Evolutionary conservation across 1,140 invertebrate species (phyloP).

Genomic region (Babylonia areolata): DNA sequence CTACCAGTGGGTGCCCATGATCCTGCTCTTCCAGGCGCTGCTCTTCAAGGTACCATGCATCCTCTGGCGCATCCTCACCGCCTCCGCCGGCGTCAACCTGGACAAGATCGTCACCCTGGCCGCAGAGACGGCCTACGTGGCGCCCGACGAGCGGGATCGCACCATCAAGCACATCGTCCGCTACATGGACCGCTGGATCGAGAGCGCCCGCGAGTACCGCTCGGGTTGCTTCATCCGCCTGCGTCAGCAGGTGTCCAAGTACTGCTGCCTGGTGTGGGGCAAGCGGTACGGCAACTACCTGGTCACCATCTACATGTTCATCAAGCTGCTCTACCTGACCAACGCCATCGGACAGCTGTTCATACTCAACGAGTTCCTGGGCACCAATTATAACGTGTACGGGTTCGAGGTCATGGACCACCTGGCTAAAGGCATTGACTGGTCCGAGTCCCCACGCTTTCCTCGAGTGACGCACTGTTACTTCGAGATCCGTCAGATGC

Average conservation of each 20-base stretch:
- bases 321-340: constrained; percentile 77
- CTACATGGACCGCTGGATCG: constrained; percentile 74
- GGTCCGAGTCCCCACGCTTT: constrained; percentile 72
- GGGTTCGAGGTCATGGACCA: constrained; percentile 76
- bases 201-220: constrained; percentile 72
- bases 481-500: constrained; percentile 74
- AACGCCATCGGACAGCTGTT: constrained; percentile 78
- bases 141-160: constrained; percentile 73
- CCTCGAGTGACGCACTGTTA: constrained; percentile 77
- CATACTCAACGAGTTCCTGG: constrained; percentile 78
- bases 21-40: constrained; percentile 77
- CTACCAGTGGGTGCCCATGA: constrained; percentile 79
- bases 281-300: constrained; percentile 78
- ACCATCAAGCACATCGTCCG: constrained; percentile 75
- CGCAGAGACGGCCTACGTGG: constrained; percentile 73
- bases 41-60: constrained; percentile 77
- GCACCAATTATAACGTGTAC: constrained; percentile 77
- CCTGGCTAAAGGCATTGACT: constrained; percentile 66
- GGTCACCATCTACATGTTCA: constrained; percentile 77
- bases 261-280: constrained; percentile 73
- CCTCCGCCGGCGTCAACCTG: constrained; percentile 76
- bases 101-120: constrained; percentile 74
- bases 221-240: constrained; percentile 70
- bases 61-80: constrained; percentile 78
- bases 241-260: constrained; percentile 70